Evolutionary conservation across 2,888 invertebrate genomes (phyloP).

Genomic region (Caenorhabditis zanzibari): DNA sequence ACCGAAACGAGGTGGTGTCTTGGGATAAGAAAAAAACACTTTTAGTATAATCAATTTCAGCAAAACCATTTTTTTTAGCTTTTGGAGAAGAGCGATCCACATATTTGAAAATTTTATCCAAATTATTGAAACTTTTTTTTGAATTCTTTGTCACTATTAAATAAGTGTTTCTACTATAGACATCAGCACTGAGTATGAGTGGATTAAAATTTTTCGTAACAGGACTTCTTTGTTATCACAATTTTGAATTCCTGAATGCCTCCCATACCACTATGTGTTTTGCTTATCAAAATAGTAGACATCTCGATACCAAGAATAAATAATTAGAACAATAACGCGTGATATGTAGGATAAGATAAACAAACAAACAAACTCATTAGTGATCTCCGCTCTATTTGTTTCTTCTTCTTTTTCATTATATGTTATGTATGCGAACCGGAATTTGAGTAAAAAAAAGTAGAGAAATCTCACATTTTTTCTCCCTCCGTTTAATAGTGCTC

Average conservation of each 20-base stretch:
- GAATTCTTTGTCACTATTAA: too few relatives aligned
- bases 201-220: constrained; percentile 27
- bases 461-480: constrained; percentile 23
- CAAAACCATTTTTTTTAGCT: too few relatives aligned
- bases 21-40: too few relatives aligned
- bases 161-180: background rate
- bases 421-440: constrained; percentile 24
- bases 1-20: constrained; percentile 30
- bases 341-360: background rate
- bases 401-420: background rate
- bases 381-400: background rate
- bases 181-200: constrained; percentile 7
- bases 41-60: too few relatives aligned
- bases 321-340: background rate
- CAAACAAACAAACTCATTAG: constrained; percentile 2
- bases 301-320: background rate
- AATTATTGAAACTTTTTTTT: too few relatives aligned
- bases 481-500: background rate
- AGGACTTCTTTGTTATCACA: constrained; percentile 15
- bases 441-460: background rate
- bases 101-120: too few relatives aligned
- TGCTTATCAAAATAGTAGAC: background rate
- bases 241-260: constrained; percentile 1
- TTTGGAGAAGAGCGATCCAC: too few relatives aligned
- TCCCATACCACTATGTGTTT: constrained; percentile 15